Evolutionary conservation across 2,888 invertebrate genomes (phyloP).

Genomic region (Odontocolon sp.): DNA sequence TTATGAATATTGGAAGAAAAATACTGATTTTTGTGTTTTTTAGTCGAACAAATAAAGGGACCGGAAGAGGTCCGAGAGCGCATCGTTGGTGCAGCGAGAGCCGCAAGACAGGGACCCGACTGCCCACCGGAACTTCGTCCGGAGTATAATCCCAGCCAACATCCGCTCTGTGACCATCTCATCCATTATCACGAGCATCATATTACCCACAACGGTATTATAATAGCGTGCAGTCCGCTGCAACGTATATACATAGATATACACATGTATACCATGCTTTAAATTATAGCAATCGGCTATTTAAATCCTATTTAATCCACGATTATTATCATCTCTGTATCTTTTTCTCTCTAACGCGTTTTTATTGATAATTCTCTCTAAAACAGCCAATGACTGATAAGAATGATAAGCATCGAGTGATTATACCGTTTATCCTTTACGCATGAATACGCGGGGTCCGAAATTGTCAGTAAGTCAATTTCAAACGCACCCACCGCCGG

Average conservation of each 20-base stretch:
- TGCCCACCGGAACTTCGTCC: constrained; percentile 83
- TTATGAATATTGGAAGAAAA: no score
- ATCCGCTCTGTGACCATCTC: constrained; percentile 79
- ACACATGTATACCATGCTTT: constrained; percentile 1
- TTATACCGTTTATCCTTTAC: no score
- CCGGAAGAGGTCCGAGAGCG: constrained; percentile 86
- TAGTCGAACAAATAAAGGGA: constrained; percentile 90
- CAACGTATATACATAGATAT: constrained; percentile 47
- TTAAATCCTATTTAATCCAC: no score
- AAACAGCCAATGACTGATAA: no score
- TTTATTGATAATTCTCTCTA: no score
- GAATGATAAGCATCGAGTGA: no score
- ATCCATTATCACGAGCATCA: constrained; percentile 79
- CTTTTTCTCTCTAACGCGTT: no score
- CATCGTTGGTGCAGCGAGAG: constrained; percentile 86
- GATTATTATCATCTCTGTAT: no score
- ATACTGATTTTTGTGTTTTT: no score
- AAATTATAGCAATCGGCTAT: no score
- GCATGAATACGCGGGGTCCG: constrained; percentile 21
- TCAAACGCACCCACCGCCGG: constrained; percentile 52
- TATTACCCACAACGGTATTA: constrained; percentile 78
- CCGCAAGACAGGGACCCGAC: constrained; percentile 83
- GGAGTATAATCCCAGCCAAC: constrained; percentile 79
- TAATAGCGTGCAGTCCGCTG: constrained; percentile 57
- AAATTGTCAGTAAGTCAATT: constrained; percentile 31